A percentile compares a stretch with the other conserved stretches of the same genome.
These are phyloP conservation scores for Petrolisthes manimaculis DNA, from an alignment of 2,888 invertebrate species.

Conservation along the genomic window DNA sequence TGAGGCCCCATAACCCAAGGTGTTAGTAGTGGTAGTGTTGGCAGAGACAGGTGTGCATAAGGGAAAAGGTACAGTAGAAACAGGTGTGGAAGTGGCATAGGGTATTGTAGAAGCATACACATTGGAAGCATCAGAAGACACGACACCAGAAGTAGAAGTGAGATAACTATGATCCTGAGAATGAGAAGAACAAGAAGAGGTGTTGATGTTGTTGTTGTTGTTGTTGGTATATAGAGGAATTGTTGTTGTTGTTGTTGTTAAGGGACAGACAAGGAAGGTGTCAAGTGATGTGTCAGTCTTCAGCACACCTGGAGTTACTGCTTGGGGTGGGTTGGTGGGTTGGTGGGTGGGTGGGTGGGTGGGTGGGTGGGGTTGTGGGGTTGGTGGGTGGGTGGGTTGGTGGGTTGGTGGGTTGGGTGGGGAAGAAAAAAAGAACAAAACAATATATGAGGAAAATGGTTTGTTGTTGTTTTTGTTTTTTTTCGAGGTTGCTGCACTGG, in stretches of 20 bases:
- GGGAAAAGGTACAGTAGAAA: conserved; percentile 33
- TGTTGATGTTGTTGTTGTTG: too few relatives aligned
- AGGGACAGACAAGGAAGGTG: conserved; percentile 45
- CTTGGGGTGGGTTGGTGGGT: conserved; percentile 42
- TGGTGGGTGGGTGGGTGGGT: background rate
- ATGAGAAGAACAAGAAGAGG: too few relatives aligned
- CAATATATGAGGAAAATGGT: conserved; percentile 22
- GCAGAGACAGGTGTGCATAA: background rate
- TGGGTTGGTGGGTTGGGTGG: too few relatives aligned
- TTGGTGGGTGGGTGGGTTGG: conserved; percentile 26
- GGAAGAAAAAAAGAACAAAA: conserved; percentile 36
- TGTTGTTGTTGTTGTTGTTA: conserved; percentile 33
- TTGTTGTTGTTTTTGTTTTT: conserved; percentile 7
- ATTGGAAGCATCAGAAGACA: conserved; percentile 37
- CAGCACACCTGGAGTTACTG: conserved; percentile 58
- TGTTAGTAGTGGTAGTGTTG: background rate
- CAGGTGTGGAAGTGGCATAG: conserved; percentile 7
- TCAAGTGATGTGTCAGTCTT: conserved; percentile 52
- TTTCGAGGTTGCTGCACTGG: background rate
- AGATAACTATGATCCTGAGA: conserved; percentile 30
- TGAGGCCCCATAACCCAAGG: background rate
- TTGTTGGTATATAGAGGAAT: background rate
- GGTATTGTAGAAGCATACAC: conserved; percentile 37
- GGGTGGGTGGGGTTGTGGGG: conserved; percentile 9
- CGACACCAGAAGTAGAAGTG: conserved; percentile 38